These are phyloP conservation scores for Recurvirostra avosetta DNA, from an alignment of 2,113 vertebrate species.

Conservation along the genomic window DNA sequence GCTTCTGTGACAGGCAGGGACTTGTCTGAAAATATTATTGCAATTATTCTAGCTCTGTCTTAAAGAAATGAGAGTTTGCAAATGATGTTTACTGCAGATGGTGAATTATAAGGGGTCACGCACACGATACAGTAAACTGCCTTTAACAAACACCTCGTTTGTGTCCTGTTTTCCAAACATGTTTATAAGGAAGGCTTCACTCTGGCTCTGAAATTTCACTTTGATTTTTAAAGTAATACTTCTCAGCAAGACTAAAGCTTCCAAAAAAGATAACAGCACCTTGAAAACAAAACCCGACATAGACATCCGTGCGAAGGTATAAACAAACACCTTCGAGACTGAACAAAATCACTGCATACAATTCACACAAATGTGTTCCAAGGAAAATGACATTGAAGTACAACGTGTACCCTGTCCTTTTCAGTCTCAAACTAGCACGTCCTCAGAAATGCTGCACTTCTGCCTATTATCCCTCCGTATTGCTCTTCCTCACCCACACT, in stretches of 20 bases:
- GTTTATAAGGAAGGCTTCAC: not conserved
- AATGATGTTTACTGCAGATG: slow-evolving; percentile 16
- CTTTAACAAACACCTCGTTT: slow-evolving; percentile 19
- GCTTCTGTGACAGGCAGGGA: not conserved
- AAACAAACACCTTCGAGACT: not conserved
- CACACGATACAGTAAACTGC: not conserved
- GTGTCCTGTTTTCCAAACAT: not conserved
- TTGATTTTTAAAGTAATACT: not conserved
- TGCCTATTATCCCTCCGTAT: not conserved
- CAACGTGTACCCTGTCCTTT: not conserved
- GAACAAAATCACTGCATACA: not conserved
- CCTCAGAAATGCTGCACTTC: not conserved
- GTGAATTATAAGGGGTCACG: not conserved
- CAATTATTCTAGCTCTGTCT: not conserved
- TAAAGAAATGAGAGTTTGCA: not conserved
- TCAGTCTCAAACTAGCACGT: not conserved
- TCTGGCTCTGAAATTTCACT: not conserved
- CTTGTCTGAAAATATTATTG: not conserved
- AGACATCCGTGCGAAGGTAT: not conserved
- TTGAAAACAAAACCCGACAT: not conserved
- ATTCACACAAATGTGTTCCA: not conserved
- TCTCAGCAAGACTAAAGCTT: not conserved
- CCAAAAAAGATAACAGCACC: not conserved
- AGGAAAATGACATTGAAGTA: not conserved
- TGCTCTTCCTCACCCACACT: not conserved